Conservation (phyloP, 1,140 invertebrate genomes). For the Anastatus disparis region DNA sequence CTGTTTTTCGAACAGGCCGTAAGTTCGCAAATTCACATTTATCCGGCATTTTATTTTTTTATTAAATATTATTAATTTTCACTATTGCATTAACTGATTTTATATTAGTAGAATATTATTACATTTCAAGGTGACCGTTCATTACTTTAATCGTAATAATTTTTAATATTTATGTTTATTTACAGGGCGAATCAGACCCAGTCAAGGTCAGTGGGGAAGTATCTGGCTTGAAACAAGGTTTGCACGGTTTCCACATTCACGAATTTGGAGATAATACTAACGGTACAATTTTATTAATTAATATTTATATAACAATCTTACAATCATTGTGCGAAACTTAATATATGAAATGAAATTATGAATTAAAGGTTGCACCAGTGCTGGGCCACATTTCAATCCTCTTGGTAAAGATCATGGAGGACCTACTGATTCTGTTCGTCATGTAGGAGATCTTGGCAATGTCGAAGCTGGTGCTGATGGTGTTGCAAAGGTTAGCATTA, state of each 20-base stretch:
- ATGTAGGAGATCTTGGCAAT: slow-evolving; percentile 95
- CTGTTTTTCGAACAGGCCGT: slow-evolving; percentile 83
- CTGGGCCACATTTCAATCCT: slow-evolving; percentile 97
- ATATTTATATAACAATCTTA: not conserved
- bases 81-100: too few relatives aligned
- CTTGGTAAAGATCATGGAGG: slow-evolving; percentile 85
- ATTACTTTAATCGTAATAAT: too few relatives aligned
- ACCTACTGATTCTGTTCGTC: slow-evolving; percentile 78
- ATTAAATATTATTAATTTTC: not conserved
- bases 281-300: slow-evolving; percentile 60
- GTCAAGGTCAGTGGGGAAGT: slow-evolving; percentile 80
- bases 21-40: slow-evolving; percentile 47
- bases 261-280: slow-evolving; percentile 97
- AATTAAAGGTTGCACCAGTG: slow-evolving; percentile 87
- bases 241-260: slow-evolving; percentile 96
- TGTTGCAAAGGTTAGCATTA: slow-evolving; percentile 81
- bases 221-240: slow-evolving; percentile 74
- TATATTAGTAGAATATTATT: too few relatives aligned
- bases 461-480: slow-evolving; percentile 79
- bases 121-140: too few relatives aligned
- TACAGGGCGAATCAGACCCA: slow-evolving; percentile 64
- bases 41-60: not conserved
- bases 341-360: not conserved
- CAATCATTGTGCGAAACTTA: too few relatives aligned
- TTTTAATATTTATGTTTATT: not conserved